These are phyloP conservation scores for Cerastoderma edule DNA, from an alignment of 2,888 invertebrate species.

Conservation along the genomic window DNA sequence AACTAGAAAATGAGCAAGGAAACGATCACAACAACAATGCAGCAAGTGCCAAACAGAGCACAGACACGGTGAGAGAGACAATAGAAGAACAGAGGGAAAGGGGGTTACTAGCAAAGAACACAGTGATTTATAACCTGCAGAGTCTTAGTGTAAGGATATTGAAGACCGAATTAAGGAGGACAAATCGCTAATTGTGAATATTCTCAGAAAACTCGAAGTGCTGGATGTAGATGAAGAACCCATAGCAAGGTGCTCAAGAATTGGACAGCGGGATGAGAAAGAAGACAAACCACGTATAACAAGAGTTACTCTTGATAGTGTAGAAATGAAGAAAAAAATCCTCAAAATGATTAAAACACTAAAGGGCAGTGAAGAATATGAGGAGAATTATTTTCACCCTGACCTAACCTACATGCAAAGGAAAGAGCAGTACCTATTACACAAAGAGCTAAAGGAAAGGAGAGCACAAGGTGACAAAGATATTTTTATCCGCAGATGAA, in stretches of 20 bases:
- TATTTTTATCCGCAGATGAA: slow-evolving; percentile 11
- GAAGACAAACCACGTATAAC: not conserved
- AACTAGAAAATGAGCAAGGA: not conserved
- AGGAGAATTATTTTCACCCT: not conserved
- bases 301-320: not conserved
- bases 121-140: not conserved
- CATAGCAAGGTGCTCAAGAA: not conserved
- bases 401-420: slow-evolving; percentile 1
- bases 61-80: not conserved
- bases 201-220: not conserved
- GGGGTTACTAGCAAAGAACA: not conserved
- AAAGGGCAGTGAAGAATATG: not conserved
- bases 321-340: not conserved
- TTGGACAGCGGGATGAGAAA: not conserved
- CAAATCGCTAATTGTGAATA: not conserved
- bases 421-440: not conserved
- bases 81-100: not conserved
- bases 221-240: not conserved
- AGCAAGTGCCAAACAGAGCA: not conserved
- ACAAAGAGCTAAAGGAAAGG: not conserved
- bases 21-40: not conserved
- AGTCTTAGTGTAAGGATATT: not conserved
- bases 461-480: not conserved
- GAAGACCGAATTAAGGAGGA: not conserved
- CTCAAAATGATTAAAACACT: not conserved